phyloP scores from a whole-genome alignment of 2,888 invertebrate genomes.

The Monopis laevigella region DNA sequence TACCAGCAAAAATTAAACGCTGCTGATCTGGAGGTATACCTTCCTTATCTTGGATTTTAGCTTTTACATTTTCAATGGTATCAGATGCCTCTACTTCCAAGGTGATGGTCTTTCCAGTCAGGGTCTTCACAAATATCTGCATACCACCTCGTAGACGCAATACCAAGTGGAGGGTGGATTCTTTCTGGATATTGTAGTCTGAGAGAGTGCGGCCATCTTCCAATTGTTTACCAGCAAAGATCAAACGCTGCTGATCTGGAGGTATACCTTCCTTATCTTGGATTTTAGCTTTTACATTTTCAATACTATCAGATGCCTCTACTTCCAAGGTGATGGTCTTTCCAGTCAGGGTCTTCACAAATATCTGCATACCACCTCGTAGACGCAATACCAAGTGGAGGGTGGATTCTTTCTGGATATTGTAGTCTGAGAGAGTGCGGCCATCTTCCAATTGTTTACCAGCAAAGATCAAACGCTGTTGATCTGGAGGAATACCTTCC shows the following conservation, averaged over 20 bases:
- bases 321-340: slow-evolving; percentile 16
- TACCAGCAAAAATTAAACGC: slow-evolving; percentile 71
- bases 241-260: slow-evolving; percentile 16
- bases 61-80: slow-evolving; percentile 71
- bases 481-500: slow-evolving; percentile 16
- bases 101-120: slow-evolving; percentile 68
- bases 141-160: slow-evolving; percentile 66
- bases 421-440: slow-evolving; percentile 15
- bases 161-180: slow-evolving; percentile 15
- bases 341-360: slow-evolving; percentile 16
- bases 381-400: slow-evolving; percentile 15
- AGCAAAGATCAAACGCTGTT: slow-evolving; percentile 15
- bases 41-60: slow-evolving; percentile 63
- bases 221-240: slow-evolving; percentile 15
- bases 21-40: slow-evolving; percentile 69
- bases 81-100: slow-evolving; percentile 67
- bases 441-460: slow-evolving; percentile 16
- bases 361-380: slow-evolving; percentile 17
- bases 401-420: slow-evolving; percentile 16
- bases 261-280: slow-evolving; percentile 17
- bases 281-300: slow-evolving; percentile 16
- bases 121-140: slow-evolving; percentile 69
- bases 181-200: slow-evolving; percentile 16
- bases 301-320: slow-evolving; percentile 15
- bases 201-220: slow-evolving; percentile 17